Conservation (phyloP, 2,113 vertebrate species). For the Sorex araneus region DNA sequence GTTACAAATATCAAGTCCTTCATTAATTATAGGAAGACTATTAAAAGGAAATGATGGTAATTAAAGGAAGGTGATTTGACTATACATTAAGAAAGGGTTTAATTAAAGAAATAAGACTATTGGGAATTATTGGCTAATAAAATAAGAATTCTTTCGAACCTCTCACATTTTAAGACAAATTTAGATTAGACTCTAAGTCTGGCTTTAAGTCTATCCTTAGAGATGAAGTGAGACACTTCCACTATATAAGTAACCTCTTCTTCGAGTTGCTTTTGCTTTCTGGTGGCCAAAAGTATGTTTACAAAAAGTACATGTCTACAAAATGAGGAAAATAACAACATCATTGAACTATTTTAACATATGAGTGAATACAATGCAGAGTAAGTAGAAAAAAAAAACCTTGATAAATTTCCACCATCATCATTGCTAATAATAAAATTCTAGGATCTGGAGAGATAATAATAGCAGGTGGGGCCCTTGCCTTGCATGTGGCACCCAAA, state of each 20-base stretch:
- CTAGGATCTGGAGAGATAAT: no score
- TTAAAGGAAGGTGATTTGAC: slow-evolving; percentile 3
- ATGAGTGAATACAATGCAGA: not conserved
- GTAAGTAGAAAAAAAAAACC: slow-evolving; percentile 14
- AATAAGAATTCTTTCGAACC: slow-evolving; percentile 34
- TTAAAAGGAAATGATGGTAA: slow-evolving; percentile 59
- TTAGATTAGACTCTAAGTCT: not conserved
- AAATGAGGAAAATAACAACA: slow-evolving; percentile 18
- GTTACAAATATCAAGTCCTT: slow-evolving; percentile 57
- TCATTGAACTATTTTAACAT: not conserved
- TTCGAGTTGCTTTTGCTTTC: not conserved
- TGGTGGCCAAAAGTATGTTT: not conserved
- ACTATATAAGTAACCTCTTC: not conserved
- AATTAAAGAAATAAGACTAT: slow-evolving; percentile 56
- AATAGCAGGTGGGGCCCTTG: no score
- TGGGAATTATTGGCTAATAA: slow-evolving; percentile 61
- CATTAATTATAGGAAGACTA: slow-evolving; percentile 61
- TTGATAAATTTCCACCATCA: not conserved
- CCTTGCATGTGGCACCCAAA: no score
- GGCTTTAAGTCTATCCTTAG: slow-evolving; percentile 16
- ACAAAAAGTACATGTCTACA: not conserved
- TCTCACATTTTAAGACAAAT: slow-evolving; percentile 68
- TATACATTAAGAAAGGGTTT: slow-evolving; percentile 22
- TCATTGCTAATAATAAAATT: not conserved
- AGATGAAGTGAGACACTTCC: slow-evolving; percentile 46